Base-by-base conservation (phyloP, 2,888 invertebrate genomes). In the Spisula solida region DNA sequence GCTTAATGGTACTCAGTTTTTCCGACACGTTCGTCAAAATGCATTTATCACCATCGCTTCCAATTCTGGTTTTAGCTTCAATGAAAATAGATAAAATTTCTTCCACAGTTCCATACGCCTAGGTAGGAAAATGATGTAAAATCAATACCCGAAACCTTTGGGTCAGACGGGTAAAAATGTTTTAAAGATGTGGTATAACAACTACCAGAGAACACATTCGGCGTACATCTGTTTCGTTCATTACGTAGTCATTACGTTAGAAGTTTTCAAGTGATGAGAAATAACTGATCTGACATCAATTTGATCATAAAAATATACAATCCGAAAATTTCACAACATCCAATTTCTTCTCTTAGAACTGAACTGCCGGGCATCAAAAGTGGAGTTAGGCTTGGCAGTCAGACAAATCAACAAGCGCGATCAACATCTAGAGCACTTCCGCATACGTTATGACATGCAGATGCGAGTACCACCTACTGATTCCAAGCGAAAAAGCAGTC, bases 141-240 rank as follows among this genome's bases (percentile, higher is more conserved):
- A 34, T 34, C 75, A 75, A 75, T 75, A 75, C n/a, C 75, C 29
- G 4, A 31, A 75, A 31, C 34, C 1, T 75, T 5, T 75, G 31
- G 31, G 75, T 75, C 75, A 75, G 75, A 75, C 34, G 31, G 75
- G 75, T 75, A 75, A 31, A 75, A 75, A 31, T 75, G 34, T 75
- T 75, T 75, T 75, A 75, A 75, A 75, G 75, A 5, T 75, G 75
- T 0, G 31, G 34, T 75, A 75, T 75, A 75, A 75, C 31, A 18
- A 31, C 31, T 75, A 31, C 31, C 31, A 16, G 75, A 34, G 34
- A 75, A 16, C 29, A 5, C 29, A 75, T 34, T 75, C 18, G 18
- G 29, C 12, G 16, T 31, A 18, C 75, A 75, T 75, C 34, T 75
- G 75, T 75, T 75, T 18, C 16, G 34, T 34, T 34, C 75, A 75